Percentiles rank a stretch among this genome's conserved stretches.
phyloP scores from a whole-genome alignment of 2,888 invertebrate species.

The Sisyra terminalis region DNA sequence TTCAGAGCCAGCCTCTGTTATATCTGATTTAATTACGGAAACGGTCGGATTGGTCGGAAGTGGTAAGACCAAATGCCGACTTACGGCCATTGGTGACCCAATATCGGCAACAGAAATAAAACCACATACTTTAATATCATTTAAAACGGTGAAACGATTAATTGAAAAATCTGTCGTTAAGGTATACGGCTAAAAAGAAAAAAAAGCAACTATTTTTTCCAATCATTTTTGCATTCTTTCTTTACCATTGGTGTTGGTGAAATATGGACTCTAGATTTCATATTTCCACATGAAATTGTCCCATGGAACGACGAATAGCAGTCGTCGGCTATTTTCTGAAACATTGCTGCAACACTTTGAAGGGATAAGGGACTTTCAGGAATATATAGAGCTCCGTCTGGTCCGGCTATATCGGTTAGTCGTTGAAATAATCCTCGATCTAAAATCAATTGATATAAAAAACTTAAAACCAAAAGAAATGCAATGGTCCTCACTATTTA shows the following conservation, averaged over 20 bases:
- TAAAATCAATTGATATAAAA: too few species aligned
- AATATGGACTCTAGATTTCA: conserved; percentile 52
- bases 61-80: conserved; percentile 79
- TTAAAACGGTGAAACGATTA: conserved; percentile 44
- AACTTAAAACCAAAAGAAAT: conserved; percentile 11
- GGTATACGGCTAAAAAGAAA: conserved; percentile 24
- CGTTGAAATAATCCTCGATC: conserved; percentile 62
- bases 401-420: conserved; percentile 58
- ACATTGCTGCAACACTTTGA: conserved; percentile 31
- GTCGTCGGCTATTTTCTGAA: conserved; percentile 51
- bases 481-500: conserved; percentile 21
- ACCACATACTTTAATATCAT: conserved; percentile 68
- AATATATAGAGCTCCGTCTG: conserved; percentile 40
- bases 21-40: conserved; percentile 19
- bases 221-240: conserved; percentile 2
- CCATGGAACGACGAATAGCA: conserved; percentile 61
- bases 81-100: conserved; percentile 80
- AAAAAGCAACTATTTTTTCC: too few species aligned
- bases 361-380: conserved; percentile 33
- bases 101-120: conserved; percentile 78
- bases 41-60: conserved; percentile 30
- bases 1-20: conserved; percentile 23
- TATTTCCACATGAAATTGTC: conserved; percentile 53
- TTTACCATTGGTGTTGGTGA: conserved; percentile 56
- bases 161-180: conserved; percentile 46